phyloP scores from a whole-genome alignment of 2,888 invertebrate species.

The Machimus rusticus region DNA sequence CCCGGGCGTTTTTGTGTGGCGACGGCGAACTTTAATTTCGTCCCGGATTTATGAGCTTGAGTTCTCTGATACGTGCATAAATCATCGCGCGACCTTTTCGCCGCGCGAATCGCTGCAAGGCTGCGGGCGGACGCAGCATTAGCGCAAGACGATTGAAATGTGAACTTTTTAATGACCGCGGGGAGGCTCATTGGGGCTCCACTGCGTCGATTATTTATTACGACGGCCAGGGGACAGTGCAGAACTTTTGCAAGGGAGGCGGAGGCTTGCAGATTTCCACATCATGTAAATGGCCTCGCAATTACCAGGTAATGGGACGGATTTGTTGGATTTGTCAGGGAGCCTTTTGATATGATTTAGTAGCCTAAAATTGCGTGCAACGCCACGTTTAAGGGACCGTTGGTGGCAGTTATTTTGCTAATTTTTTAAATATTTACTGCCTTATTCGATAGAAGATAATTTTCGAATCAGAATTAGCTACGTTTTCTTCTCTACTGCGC shows the following conservation, averaged over 20 bases:
- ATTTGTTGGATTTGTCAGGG: not conserved
- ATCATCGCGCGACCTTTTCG: constrained; percentile 22
- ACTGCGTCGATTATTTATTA: not conserved
- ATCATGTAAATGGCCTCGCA: not conserved
- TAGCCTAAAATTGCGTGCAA: not conserved
- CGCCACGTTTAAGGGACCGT: not conserved
- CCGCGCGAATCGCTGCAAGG: not conserved
- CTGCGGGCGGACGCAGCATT: not conserved
- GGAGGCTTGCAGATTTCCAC: not conserved
- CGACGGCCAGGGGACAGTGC: not conserved
- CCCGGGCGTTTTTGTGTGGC: not conserved
- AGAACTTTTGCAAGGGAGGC: not conserved
- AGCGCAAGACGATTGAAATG: constrained; percentile 18
- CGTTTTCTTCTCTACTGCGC: no score
- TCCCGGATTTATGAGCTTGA: constrained; percentile 10
- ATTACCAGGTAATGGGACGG: not conserved
- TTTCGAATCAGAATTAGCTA: no score
- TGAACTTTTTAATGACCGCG: constrained; percentile 12
- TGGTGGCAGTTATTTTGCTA: no score
- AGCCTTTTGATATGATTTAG: not conserved
- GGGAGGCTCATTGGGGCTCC: not conserved
- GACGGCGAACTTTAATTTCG: constrained; percentile 34
- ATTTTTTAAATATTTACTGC: no score
- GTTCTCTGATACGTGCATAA: constrained; percentile 11
- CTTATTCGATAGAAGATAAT: no score